A percentile compares a stretch with the other conserved stretches of the same genome.
Conservation (phyloP, 2,888 invertebrate species). For the Baccha elongata region DNA sequence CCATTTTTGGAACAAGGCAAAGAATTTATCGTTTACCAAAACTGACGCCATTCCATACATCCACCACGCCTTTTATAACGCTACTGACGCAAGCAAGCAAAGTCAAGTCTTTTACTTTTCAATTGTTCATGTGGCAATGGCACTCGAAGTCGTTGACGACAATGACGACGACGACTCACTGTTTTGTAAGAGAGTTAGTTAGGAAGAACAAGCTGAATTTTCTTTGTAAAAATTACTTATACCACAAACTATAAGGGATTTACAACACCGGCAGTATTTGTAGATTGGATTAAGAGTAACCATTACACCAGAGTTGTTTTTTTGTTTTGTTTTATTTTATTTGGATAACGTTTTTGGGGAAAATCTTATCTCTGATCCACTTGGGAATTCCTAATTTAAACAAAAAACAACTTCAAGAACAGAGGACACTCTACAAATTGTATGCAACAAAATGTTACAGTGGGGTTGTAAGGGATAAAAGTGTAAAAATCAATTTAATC, state of each 20-base stretch:
- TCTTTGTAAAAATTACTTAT: conserved; percentile 7
- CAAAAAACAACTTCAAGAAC: conserved; percentile 40
- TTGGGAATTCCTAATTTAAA: conserved; percentile 70
- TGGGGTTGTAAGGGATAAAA: not conserved
- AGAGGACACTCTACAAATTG: not conserved
- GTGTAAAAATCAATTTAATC: too few relatives aligned
- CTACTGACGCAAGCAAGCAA: not conserved
- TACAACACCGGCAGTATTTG: conserved; percentile 8
- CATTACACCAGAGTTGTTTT: too few relatives aligned
- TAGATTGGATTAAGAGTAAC: not conserved
- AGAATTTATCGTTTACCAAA: conserved; percentile 8
- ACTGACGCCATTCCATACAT: not conserved
- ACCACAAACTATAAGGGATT: conserved; percentile 54
- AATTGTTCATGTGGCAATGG: conserved; percentile 43
- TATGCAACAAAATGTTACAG: not conserved
- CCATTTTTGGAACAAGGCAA: conserved; percentile 24
- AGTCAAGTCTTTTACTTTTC: conserved; percentile 25
- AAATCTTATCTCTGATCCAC: conserved; percentile 71
- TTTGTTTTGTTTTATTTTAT: too few relatives aligned
- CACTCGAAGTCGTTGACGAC: conserved; percentile 8
- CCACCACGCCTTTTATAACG: not conserved
- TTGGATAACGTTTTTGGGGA: conserved; percentile 57
- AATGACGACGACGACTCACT: conserved; percentile 1
- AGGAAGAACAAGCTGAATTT: not conserved
- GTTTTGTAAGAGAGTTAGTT: conserved; percentile 4